Conservation (phyloP, 2,888 invertebrate genomes). For the Bombyx huttoni region DNA sequence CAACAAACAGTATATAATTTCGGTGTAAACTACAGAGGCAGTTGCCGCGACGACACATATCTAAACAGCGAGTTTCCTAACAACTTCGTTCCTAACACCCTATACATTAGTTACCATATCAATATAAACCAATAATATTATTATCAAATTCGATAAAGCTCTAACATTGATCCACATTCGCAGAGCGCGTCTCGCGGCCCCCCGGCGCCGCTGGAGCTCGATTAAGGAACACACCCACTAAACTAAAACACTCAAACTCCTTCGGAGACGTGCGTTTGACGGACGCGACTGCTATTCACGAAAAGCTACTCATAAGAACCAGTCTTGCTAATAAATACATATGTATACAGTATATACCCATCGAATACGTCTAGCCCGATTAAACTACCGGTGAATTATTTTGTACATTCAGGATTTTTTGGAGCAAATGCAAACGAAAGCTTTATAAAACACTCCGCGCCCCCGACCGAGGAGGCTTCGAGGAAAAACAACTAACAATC, state of each 20-base stretch:
- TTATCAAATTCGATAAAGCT: conserved; percentile 73
- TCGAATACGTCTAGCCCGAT: not conserved
- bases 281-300: not conserved
- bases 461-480: conserved; percentile 6
- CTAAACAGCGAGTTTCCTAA: conserved; percentile 51
- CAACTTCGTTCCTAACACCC: conserved; percentile 25
- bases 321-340: conserved; percentile 25
- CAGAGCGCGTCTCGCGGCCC: conserved; percentile 7
- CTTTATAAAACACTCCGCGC: conserved; percentile 7
- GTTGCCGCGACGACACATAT: conserved; percentile 49
- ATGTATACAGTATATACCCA: not conserved
- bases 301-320: conserved; percentile 8
- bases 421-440: conserved; percentile 28
- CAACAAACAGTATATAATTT: conserved; percentile 32
- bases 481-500: conserved; percentile 17
- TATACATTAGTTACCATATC: conserved; percentile 37
- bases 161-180: conserved; percentile 70
- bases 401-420: conserved; percentile 67
- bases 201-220: too few relatives aligned
- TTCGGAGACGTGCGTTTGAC: not conserved
- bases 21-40: conserved; percentile 39
- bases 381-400: conserved; percentile 38
- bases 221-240: not conserved
- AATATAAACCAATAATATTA: conserved; percentile 64
- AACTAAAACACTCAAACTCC: not conserved